Evolutionary conservation across 2,888 invertebrate genomes (phyloP).

Genomic region (Scaptomyza cyrtandrae): DNA sequence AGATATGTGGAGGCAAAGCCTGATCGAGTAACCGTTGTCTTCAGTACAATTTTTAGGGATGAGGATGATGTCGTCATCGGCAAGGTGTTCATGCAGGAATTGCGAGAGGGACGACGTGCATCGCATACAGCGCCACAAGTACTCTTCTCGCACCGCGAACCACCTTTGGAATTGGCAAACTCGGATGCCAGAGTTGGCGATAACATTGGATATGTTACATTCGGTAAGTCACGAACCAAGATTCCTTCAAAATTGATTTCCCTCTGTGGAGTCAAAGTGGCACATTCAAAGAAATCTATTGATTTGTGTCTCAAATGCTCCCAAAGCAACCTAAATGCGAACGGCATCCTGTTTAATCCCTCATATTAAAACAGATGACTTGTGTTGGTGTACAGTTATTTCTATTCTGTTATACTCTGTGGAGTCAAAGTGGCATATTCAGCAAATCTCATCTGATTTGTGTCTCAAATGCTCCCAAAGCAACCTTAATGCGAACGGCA

Average conservation of each 20-base stretch:
- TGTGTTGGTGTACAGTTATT: constrained; percentile 26
- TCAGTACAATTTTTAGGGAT: constrained; percentile 99
- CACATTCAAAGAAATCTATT: constrained; percentile 27
- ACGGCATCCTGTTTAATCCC: constrained; percentile 43
- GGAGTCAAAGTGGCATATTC: constrained; percentile 54
- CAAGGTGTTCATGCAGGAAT: constrained; percentile 99
- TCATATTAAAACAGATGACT: constrained; percentile 50
- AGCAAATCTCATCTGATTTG: neutral
- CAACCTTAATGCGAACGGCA: constrained; percentile 49
- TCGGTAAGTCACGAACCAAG: constrained; percentile 88
- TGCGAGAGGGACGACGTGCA: constrained; percentile 98
- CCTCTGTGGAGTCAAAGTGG: constrained; percentile 47
- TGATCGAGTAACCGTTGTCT: constrained; percentile 99
- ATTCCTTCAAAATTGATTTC: neutral
- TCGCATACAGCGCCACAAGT: constrained; percentile 97
- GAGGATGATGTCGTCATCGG: constrained; percentile 99
- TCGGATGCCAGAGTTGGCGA: constrained; percentile 97
- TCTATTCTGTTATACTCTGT: constrained; percentile 2
- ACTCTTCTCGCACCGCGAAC: constrained; percentile 97
- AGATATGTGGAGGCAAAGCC: constrained; percentile 99
- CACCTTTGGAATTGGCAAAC: constrained; percentile 96
- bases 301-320: constrained; percentile 54
- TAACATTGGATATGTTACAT: constrained; percentile 99
- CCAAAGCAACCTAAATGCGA: constrained; percentile 33
- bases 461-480: constrained; percentile 59